Evolutionary conservation across 2,797 vertebrate species (phyloP), one percentile per base, ranked within the genome.

Genomic region (Rhinella marina): DNA sequence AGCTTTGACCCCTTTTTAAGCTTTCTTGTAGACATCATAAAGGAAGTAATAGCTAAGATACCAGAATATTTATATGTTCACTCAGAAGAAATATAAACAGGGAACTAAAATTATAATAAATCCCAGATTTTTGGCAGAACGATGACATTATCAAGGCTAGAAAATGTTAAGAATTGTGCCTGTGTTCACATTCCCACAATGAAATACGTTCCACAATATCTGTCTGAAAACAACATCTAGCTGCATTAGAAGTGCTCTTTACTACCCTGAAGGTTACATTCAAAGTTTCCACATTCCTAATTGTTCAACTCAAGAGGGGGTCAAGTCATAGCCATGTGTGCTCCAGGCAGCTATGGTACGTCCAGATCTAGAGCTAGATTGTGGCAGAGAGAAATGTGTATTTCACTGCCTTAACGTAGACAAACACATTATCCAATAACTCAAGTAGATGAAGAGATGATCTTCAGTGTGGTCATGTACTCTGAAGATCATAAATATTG

Each of bases 31-130:
- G 54, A 25, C 52, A 68, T 4, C 41, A 29, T 73, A 48, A 32
- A 79, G 57, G 32, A 87, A 80, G 61, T 59, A 52, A n/a, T 14
- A 12, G n/a, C 27, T 64, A 16, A 78, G 21, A 7, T 52, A 57
- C 14, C 84, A 82, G 86, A 73, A 84, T 81, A 82, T 88, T 90
- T 88, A 85, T 62, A 64, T 85, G 75, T 85, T 78, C 41, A 62
- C 25, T 16, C 52, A 59, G 48, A 82, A 73, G 27, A 50, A 77
- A 64, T 81, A 75, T 86, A 88, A 88, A 86, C 84, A 82, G 76
- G 64, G 70, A 17, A 0, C 83, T 77, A 76, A 73, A 85, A 85
- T 57, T 82, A 57, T 62, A 87, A 82, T 86, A 77, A 59, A 66
- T 54, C 29, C 83, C 87, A 88, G 88, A 76, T 70, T 25, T 88